Conservation (phyloP, 1,140 invertebrate species). For the Lysiphlebus fabarum region DNA sequence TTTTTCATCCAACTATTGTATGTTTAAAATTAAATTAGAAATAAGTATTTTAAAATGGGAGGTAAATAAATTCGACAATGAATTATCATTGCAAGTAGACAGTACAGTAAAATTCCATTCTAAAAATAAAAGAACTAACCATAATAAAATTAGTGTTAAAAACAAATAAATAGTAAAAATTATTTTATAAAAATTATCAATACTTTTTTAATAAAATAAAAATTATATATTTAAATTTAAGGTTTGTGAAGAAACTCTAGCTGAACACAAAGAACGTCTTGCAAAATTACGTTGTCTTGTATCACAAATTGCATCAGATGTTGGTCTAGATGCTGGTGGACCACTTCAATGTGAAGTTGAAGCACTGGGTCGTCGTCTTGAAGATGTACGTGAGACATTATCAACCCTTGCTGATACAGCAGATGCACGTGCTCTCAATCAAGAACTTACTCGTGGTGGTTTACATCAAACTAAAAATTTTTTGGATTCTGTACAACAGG, state of each 20-base stretch:
- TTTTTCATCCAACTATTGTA: neutral
- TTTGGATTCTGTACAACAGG: conserved; percentile 65
- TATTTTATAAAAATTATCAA: too few species aligned
- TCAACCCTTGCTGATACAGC: conserved; percentile 71
- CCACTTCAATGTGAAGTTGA: conserved; percentile 74
- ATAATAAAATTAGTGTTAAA: neutral
- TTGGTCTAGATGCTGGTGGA: conserved; percentile 66
- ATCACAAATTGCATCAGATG: conserved; percentile 71
- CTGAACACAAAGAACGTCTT: conserved; percentile 65
- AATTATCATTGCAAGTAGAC: conserved; percentile 27
- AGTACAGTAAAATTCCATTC: conserved; percentile 25
- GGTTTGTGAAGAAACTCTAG: conserved; percentile 74
- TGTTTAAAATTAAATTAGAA: conserved; percentile 17
- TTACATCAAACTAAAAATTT: conserved; percentile 61
- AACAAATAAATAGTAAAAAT: too few species aligned
- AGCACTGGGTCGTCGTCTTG: conserved; percentile 69
- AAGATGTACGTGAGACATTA: conserved; percentile 71
- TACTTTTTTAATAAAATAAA: neutral
- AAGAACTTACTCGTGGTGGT: conserved; percentile 57
- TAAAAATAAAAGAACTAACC: conserved; percentile 24
- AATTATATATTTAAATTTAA: conserved; percentile 36
- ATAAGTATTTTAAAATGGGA: conserved; percentile 14
- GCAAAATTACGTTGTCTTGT: conserved; percentile 72
- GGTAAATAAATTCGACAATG: conserved; percentile 20
- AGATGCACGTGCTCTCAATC: conserved; percentile 61